Percentiles rank a stretch among this genome's conserved stretches.
These are phyloP conservation scores for Sarotherodon lohbergeri DNA, from an alignment of 2,113 vertebrate genomes.

Conservation along the genomic window DNA sequence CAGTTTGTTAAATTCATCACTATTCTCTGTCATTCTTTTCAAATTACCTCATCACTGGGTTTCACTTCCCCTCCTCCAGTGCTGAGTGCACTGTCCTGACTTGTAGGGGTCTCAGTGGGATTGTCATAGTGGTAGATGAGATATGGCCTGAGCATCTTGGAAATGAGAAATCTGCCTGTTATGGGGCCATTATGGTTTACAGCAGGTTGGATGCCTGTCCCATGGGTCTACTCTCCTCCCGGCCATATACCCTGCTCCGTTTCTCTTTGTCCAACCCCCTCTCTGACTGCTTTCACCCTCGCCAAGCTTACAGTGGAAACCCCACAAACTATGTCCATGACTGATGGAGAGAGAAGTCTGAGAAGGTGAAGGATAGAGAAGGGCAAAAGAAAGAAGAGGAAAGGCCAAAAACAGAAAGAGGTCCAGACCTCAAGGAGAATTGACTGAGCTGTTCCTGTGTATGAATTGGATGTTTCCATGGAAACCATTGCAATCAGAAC, in stretches of 20 bases:
- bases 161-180: constrained; percentile 59
- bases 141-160: constrained; percentile 26
- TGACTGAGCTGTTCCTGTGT: not conserved
- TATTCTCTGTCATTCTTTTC: not conserved
- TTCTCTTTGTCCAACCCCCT: constrained; percentile 18
- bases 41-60: not conserved
- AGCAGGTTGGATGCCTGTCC: constrained; percentile 45
- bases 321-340: not conserved
- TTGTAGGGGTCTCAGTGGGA: constrained; percentile 34
- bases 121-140: constrained; percentile 39
- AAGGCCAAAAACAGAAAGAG: not conserved
- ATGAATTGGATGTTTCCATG: not conserved
- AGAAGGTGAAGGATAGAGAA: not conserved
- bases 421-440: not conserved
- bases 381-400: not conserved
- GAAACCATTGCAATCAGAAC: not conserved
- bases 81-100: constrained; percentile 24
- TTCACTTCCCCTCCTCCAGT: constrained; percentile 24
- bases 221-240: constrained; percentile 39
- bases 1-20: not conserved
- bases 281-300: not conserved
- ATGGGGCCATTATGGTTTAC: constrained; percentile 60
- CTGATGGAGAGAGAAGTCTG: not conserved
- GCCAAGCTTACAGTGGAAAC: not conserved
- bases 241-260: not conserved